phyloP scores from a whole-genome alignment of 1,140 invertebrate species.

The Portunus trituberculatus region DNA sequence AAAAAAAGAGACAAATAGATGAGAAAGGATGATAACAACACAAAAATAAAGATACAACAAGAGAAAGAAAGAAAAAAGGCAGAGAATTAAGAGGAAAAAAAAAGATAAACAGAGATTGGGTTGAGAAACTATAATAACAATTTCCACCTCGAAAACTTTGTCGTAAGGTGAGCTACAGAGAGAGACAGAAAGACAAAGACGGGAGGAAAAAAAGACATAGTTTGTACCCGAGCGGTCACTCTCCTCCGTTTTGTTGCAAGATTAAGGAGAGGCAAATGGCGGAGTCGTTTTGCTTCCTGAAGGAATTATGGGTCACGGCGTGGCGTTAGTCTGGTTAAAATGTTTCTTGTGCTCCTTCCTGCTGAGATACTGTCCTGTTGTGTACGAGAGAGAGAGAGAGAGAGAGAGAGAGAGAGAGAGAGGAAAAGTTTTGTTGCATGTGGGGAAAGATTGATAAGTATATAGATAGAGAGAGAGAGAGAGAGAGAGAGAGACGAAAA shows the following conservation, averaged over 20 bases:
- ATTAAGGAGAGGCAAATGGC: background rate
- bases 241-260: background rate
- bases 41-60: too few species aligned
- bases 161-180: background rate
- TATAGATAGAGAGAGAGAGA: background rate
- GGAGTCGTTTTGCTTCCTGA: background rate
- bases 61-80: background rate
- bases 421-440: too few species aligned
- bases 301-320: background rate
- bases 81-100: background rate
- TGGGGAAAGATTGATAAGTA: too few species aligned
- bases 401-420: too few species aligned
- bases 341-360: background rate
- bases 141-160: constrained; percentile 11
- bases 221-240: background rate
- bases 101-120: background rate
- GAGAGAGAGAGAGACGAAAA: background rate
- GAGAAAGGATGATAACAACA: too few species aligned
- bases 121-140: background rate
- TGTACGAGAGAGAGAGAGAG: too few species aligned
- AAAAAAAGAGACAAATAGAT: too few species aligned
- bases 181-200: background rate
- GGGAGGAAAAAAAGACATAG: background rate
- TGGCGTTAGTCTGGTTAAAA: background rate
- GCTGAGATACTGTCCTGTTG: background rate